Evolutionary conservation across 2,888 invertebrate genomes (phyloP), one percentile per base, ranked within the genome.

Genomic region (Torymus tubicola): DNA sequence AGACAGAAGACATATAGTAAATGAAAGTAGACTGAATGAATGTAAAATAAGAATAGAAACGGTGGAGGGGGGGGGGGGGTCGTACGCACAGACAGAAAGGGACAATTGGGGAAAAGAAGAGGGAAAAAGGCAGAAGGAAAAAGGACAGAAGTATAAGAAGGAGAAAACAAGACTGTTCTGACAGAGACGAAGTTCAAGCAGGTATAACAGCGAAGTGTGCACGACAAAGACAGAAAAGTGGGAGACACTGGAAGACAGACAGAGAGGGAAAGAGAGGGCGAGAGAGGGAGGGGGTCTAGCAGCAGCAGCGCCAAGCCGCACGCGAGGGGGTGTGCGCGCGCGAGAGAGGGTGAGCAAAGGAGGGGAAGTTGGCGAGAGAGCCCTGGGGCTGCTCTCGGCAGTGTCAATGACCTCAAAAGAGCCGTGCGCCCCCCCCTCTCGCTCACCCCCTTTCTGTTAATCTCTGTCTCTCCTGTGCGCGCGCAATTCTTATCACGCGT

Each of bases 401-500:
- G 65, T 77, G 82, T 82, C 82, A 82, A 79, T 79, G 82, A 82
- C 79, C 82, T 79, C 79, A 65, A 72, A 82, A 82, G 78, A 81
- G 72, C 70, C 67, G 58, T 58, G 24, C 61, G 21, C 64, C 52
- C 60, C 50, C 75, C n/a, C n/a, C n/a, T n/a, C 78, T 50, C 69
- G 52, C 50, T 65, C 69, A 71, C 65, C 21, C 65, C 16, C 31
- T 60, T 72, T 70, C 31, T 31, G 31, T 31, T 31, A 31, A 70
- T 75, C 82, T 75, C 80, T 75, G 64, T 68, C 73, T 68, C 63
- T 69, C 74, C 42, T 63, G 57, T 60, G 64, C 65, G 72, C 55
- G 65, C 64, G 78, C 81, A 81, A 82, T 83, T 83, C 82, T 77
- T 82, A 72, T 82, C 82, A 78, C 77, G 79, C 81, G 79, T 80